A percentile compares a stretch with the other conserved stretches of the same genome.
phyloP scores from a whole-genome alignment of 2,797 vertebrate species.

The Schizopygopsis pylzovi region DNA sequence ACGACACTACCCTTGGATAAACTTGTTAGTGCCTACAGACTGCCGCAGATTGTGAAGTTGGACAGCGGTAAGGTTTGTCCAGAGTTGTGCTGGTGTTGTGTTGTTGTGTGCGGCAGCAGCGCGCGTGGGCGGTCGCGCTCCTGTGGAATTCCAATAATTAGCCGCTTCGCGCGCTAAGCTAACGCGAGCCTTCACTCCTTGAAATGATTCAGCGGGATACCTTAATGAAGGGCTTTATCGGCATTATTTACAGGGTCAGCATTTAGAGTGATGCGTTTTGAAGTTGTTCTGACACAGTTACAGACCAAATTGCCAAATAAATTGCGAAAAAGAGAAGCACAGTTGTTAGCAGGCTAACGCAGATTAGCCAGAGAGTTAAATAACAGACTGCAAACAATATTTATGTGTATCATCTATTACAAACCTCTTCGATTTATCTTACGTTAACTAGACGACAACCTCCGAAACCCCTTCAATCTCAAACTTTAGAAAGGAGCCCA shows the following conservation, averaged over 20 bases:
- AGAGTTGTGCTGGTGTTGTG: not conserved
- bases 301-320: not conserved
- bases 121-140: slow-evolving; percentile 56
- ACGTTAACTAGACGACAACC: not conserved
- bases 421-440: not conserved
- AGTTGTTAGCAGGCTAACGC: slow-evolving; percentile 34
- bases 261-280: not conserved
- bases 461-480: not conserved
- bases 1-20: slow-evolving; percentile 89
- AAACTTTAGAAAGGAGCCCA: not conserved
- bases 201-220: not conserved
- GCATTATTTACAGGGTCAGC: not conserved
- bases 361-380: slow-evolving; percentile 36
- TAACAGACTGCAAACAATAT: not conserved
- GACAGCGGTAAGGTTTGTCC: slow-evolving; percentile 86
- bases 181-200: not conserved
- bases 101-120: not conserved
- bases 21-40: slow-evolving; percentile 89
- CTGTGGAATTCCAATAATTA: slow-evolving; percentile 58
- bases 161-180: slow-evolving; percentile 51
- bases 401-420: not conserved
- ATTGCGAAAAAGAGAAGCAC: not conserved
- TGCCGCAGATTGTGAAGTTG: slow-evolving; percentile 92
- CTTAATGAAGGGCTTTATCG: no score
- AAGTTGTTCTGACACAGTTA: not conserved